phyloP scores from a whole-genome alignment of 2,888 invertebrate species.

The Asteroscopus sphinx region DNA sequence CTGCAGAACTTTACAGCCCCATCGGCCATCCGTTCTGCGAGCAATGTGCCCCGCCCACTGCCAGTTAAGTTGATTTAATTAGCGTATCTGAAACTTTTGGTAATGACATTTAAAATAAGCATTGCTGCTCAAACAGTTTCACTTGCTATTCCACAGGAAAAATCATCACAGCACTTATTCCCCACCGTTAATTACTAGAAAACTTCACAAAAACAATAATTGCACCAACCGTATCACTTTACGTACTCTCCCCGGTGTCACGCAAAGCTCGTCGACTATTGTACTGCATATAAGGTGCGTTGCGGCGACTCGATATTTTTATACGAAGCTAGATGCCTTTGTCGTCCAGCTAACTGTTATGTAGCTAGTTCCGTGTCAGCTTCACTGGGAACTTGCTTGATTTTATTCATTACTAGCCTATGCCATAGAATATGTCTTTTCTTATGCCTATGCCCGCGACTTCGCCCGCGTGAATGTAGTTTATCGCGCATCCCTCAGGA shows the following conservation, averaged over 20 bases:
- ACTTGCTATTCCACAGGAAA: background rate
- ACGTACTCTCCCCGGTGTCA: constrained; percentile 71
- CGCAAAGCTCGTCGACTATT: constrained; percentile 85
- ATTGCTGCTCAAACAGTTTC: background rate
- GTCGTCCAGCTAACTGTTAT: constrained; percentile 75
- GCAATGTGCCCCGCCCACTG: no score
- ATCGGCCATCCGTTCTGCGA: no score
- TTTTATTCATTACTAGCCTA: constrained; percentile 58
- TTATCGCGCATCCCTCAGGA: no score
- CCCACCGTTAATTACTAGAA: background rate
- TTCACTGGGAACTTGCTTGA: constrained; percentile 36
- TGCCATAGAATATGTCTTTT: no score
- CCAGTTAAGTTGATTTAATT: no score
- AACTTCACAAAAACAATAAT: constrained; percentile 11
- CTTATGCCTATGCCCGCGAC: no score
- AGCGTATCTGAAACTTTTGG: no score
- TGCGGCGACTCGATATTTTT: constrained; percentile 84
- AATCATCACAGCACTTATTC: no score
- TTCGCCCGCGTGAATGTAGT: no score
- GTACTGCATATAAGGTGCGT: constrained; percentile 85
- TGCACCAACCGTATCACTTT: constrained; percentile 46
- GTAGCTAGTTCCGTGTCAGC: constrained; percentile 56
- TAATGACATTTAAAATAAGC: no score
- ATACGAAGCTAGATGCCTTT: constrained; percentile 83
- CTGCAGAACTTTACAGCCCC: no score